These are phyloP conservation scores for Hafferia zeledoni DNA, from an alignment of 2,797 vertebrate species.

Conservation along the genomic window DNA sequence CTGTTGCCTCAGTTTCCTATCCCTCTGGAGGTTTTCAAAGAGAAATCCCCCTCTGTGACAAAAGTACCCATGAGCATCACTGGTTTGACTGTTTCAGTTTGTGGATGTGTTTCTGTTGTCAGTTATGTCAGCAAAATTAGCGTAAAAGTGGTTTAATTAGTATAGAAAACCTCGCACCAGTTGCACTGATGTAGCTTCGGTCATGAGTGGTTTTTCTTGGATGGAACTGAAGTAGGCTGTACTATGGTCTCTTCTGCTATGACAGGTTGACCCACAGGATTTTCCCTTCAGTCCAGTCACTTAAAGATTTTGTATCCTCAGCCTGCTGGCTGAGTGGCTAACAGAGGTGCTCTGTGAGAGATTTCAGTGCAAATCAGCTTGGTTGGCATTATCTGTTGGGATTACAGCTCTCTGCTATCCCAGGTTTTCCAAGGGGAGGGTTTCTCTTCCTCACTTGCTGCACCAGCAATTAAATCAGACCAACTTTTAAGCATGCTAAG, in stretches of 20 bases:
- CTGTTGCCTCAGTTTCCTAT: background rate
- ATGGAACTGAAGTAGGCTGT: background rate
- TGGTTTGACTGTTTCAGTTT: background rate
- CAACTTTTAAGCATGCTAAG: background rate
- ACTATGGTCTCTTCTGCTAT: background rate
- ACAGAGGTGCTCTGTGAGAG: background rate
- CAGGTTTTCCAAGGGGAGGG: background rate
- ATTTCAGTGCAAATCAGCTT: background rate
- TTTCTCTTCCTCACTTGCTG: background rate
- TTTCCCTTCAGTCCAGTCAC: background rate
- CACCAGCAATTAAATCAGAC: background rate
- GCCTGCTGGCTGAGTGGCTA: background rate
- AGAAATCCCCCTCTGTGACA: background rate
- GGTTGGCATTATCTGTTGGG: background rate
- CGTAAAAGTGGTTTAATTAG: background rate
- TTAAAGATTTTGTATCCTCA: background rate
- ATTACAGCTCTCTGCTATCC: background rate
- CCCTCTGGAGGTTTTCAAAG: background rate
- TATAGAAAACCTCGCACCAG: background rate
- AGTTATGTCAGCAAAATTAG: background rate
- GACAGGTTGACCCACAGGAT: background rate
- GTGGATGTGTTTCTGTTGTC: background rate
- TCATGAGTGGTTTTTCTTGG: background rate
- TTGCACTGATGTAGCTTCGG: background rate
- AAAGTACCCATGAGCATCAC: fast-evolving